These are phyloP conservation scores for Melolontha melolontha DNA, from an alignment of 2,888 invertebrate species.

Conservation along the genomic window DNA sequence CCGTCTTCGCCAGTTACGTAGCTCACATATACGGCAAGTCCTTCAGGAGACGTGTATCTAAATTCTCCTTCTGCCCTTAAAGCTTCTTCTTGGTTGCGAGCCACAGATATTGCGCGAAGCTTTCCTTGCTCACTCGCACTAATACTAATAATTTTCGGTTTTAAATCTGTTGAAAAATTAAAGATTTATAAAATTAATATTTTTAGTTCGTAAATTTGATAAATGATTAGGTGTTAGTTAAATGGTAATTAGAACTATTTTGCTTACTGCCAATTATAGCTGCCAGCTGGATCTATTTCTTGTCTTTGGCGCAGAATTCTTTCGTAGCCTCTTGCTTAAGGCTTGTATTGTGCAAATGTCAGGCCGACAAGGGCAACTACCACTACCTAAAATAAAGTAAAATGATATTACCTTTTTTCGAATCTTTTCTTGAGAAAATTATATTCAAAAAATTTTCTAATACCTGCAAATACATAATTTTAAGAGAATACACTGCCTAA, in stretches of 20 bases:
- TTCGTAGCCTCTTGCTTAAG: constrained; percentile 2
- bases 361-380: constrained; percentile 9
- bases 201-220: too few relatives aligned
- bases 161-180: constrained; percentile 25
- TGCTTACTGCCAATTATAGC: constrained; percentile 42
- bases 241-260: too few relatives aligned
- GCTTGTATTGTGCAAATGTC: constrained; percentile 6
- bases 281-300: constrained; percentile 41
- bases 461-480: too few relatives aligned
- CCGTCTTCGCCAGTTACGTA: constrained; percentile 39
- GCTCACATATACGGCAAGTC: constrained; percentile 14
- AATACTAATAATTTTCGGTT: constrained; percentile 40
- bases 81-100: constrained; percentile 11
- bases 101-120: constrained; percentile 14
- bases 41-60: constrained; percentile 36
- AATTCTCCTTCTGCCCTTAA: constrained; percentile 39
- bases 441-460: too few relatives aligned
- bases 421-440: too few relatives aligned
- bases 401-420: too few relatives aligned
- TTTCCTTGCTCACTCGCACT: constrained; percentile 32
- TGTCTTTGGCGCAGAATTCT: constrained; percentile 37
- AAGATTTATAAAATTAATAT: not conserved
- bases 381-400: constrained; percentile 31
- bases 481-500: too few relatives aligned
- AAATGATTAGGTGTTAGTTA: too few relatives aligned